These are phyloP conservation scores for Ibidorhyncha struthersii DNA, from an alignment of 2,113 vertebrate genomes.

Conservation along the genomic window DNA sequence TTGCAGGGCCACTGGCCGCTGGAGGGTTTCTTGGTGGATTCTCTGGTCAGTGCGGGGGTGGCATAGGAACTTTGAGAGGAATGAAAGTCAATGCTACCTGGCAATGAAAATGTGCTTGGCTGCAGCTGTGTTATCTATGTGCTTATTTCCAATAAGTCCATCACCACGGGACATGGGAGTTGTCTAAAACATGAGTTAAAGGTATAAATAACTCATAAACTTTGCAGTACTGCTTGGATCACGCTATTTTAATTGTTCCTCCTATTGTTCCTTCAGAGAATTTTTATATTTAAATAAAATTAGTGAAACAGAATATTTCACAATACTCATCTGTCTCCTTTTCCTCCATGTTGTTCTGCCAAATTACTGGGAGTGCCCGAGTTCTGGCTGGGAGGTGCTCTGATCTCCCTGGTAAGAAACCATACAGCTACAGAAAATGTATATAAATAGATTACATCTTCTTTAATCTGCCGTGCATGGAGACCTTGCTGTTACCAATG, in stretches of 20 bases:
- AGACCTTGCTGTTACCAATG: not conserved
- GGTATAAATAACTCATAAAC: not conserved
- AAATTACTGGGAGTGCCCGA: not conserved
- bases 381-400: not conserved
- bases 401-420: not conserved
- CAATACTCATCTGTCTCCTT: not conserved
- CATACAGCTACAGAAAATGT: not conserved
- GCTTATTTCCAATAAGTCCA: not conserved
- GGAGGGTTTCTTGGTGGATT: rapidly evolving
- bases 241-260: not conserved
- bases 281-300: not conserved
- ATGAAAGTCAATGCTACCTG: not conserved
- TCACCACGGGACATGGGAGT: not conserved
- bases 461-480: not conserved
- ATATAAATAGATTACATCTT: not conserved
- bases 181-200: not conserved
- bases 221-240: not conserved
- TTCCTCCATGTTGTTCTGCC: not conserved
- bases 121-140: not conserved
- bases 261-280: not conserved
- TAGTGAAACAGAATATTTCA: not conserved
- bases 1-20: rapidly evolving
- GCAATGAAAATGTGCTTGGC: not conserved
- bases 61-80: not conserved
- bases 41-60: not conserved